These are phyloP conservation scores for Liparis tanakae DNA, from an alignment of 2,797 vertebrate species.

Conservation along the genomic window DNA sequence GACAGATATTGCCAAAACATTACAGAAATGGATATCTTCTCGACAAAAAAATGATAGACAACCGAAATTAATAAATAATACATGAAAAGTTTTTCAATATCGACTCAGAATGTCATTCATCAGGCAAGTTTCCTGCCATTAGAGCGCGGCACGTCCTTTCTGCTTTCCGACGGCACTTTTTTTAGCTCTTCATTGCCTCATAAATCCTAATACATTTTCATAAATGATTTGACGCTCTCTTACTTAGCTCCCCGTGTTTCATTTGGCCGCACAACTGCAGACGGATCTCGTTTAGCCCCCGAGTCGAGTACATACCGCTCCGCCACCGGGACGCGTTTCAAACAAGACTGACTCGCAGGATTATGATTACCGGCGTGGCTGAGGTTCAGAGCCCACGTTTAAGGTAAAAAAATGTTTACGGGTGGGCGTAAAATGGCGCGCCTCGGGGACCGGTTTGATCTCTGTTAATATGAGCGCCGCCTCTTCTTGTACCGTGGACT, in stretches of 20 bases:
- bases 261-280: constrained; percentile 66
- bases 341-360: constrained; percentile 59
- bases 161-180: constrained; percentile 62
- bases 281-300: constrained; percentile 5
- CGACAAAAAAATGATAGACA: constrained; percentile 9
- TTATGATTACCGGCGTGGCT: constrained; percentile 50
- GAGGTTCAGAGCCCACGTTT: constrained; percentile 24
- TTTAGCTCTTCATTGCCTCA: constrained; percentile 75
- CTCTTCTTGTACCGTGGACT: constrained; percentile 42
- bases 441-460: constrained; percentile 70
- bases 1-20: neutral
- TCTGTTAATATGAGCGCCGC: constrained; percentile 48
- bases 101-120: constrained; percentile 47
- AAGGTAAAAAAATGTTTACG: neutral
- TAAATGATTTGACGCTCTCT: constrained; percentile 75
- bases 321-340: constrained; percentile 66
- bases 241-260: constrained; percentile 65
- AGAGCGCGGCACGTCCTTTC: constrained; percentile 67
- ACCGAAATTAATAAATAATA: constrained; percentile 8
- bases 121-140: constrained; percentile 52
- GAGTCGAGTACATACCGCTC: neutral
- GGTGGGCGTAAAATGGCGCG: constrained; percentile 56
- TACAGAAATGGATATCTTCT: neutral
- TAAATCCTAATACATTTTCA: constrained; percentile 82
- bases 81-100: constrained; percentile 36